Conservation (phyloP, 2,113 vertebrate genomes). For the Saccopteryx bilineata region DNA sequence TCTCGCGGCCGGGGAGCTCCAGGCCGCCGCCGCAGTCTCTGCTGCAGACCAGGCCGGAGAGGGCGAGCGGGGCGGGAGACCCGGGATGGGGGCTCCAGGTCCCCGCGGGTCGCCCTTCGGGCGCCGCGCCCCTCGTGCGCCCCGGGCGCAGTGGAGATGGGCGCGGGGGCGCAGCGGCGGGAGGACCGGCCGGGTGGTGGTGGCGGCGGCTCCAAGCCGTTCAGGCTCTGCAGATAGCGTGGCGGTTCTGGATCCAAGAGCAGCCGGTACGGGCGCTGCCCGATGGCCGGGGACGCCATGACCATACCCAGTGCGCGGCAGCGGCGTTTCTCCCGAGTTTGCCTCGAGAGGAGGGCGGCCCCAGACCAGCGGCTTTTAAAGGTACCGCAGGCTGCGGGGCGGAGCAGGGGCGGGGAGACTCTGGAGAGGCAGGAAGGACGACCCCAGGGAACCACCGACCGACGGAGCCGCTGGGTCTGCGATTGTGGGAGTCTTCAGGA, state of each 20-base stretch:
- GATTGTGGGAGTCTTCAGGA: neutral
- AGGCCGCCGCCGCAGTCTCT: constrained; percentile 80
- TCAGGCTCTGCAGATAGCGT: constrained; percentile 85
- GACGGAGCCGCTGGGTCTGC: neutral
- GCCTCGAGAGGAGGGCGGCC: constrained; percentile 67
- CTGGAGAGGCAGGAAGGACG: constrained; percentile 46
- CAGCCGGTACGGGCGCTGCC: constrained; percentile 88
- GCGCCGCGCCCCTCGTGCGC: constrained; percentile 50
- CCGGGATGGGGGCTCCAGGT: constrained; percentile 38
- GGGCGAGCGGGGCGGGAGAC: constrained; percentile 65
- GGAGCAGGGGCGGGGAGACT: constrained; percentile 72
- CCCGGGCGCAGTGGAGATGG: constrained; percentile 60
- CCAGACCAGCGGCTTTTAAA: constrained; percentile 78
- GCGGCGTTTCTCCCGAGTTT: constrained; percentile 26
- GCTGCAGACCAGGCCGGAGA: constrained; percentile 79
- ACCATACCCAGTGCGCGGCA: constrained; percentile 8
- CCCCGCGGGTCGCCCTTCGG: constrained; percentile 27
- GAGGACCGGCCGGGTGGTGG: constrained; percentile 38
- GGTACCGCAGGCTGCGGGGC: constrained; percentile 72
- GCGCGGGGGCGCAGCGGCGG: constrained; percentile 60
- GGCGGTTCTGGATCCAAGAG: constrained; percentile 87
- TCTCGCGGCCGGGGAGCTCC: constrained; percentile 87
- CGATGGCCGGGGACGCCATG: constrained; percentile 92
- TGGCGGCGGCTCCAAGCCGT: constrained; percentile 70
- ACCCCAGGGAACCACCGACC: neutral